Base-by-base conservation (phyloP, 2,113 vertebrate genomes). In the Cygnus buccinator region DNA sequence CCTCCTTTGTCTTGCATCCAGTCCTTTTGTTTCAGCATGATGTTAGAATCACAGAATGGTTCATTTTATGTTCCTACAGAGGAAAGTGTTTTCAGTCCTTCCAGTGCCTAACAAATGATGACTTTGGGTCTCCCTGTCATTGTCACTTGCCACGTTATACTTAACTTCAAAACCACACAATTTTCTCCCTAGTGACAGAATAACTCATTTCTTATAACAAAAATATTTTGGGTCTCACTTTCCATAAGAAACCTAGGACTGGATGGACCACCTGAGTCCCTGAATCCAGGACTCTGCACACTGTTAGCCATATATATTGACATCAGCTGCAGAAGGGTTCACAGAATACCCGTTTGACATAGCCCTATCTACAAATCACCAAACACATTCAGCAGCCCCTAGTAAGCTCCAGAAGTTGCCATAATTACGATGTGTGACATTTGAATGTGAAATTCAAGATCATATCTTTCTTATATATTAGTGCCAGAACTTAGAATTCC, bases 341-440 rank as follows among this genome's bases (percentile, higher is more conserved):
- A 82, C 22, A 66, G 79, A 89, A 15, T 33, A 55, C 41, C 35
- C 13, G 4, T 11, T 96, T 57, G 73, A 52, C 29, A n/a, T 0
- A 65, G 57, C 8, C 52, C 70, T 63, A 78, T 35, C 86, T 84
- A 90, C 61, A 89, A 89, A 81, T 91, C 73, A 74, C 77, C 91
- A 20, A 81, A 94, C 57, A 89, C 81, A 57, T 81, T 81, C 74
- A 91, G 68, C 74, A 91, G 57, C 46, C 65, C 37, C 46, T 3
- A 71, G 41, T 37, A 77, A 92, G 55, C 46, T 92, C 61, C 71
- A 89, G 43, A 92, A 92, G 55, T 65, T 89, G 37, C 48, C 73
- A 75, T 93, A 92, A 84, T 89, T 94, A 96, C 3, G 43, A 94
- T 46, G 89, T 94, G 91, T 43, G 52, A 92, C 57, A 81, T 91